Evolutionary conservation across 2,888 invertebrate species (phyloP).

Genomic region (Lithodes maja): DNA sequence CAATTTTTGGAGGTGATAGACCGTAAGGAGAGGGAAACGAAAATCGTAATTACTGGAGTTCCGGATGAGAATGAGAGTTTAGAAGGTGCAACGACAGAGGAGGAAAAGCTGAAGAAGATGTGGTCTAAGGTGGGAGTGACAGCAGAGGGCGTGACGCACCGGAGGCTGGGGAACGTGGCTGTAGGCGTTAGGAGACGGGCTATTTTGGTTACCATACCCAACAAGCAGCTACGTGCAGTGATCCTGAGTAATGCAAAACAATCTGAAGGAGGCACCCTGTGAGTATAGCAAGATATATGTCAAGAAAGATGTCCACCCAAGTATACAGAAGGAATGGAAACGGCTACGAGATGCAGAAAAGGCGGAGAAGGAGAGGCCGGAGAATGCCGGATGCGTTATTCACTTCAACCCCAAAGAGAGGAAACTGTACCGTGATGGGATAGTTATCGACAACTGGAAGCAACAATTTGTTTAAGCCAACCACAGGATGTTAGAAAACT

Average conservation of each 20-base stretch:
- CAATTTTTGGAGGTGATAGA: slow-evolving; percentile 21
- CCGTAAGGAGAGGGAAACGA: slow-evolving; percentile 18
- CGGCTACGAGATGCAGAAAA: slow-evolving; percentile 19
- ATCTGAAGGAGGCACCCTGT: background rate
- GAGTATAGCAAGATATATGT: slow-evolving; percentile 3
- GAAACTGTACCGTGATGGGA: slow-evolving; percentile 5
- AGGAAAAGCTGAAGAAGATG: background rate
- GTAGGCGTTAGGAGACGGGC: background rate
- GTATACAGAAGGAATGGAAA: slow-evolving; percentile 27
- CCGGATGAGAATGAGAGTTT: background rate
- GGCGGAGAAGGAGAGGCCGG: slow-evolving; percentile 17
- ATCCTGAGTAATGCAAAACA: background rate
- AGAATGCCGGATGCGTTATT: slow-evolving; percentile 22
- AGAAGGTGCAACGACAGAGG: background rate
- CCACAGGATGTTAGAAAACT: background rate
- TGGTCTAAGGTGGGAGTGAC: background rate
- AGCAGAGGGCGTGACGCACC: background rate
- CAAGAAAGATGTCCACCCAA: slow-evolving; percentile 36
- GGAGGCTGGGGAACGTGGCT: background rate
- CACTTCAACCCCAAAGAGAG: background rate
- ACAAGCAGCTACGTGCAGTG: background rate
- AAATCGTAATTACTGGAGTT: background rate
- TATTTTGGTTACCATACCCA: background rate
- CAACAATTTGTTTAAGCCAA: background rate
- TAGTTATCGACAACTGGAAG: slow-evolving; percentile 28